phyloP scores from a whole-genome alignment of 1,140 invertebrate genomes.

The Drosophila bipectinata region DNA sequence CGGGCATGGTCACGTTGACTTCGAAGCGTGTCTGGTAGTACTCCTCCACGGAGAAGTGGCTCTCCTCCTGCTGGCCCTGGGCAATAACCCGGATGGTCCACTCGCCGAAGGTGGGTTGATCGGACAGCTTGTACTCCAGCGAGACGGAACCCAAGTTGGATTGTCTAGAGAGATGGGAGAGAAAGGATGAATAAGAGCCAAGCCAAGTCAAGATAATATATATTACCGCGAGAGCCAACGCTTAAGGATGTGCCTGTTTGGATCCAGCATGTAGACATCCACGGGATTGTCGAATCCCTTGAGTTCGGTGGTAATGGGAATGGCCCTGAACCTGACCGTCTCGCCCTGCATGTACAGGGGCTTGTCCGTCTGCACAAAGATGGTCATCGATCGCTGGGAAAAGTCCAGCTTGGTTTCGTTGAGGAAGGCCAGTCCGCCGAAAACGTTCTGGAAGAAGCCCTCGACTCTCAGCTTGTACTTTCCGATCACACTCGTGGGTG shows the following conservation, averaged over 20 bases:
- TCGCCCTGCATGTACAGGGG: conserved; percentile 97
- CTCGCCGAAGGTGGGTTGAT: conserved; percentile 95
- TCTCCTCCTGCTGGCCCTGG: conserved; percentile 93
- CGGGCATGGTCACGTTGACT: conserved; percentile 97
- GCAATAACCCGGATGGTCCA: conserved; percentile 96
- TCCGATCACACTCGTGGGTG: conserved; percentile 91
- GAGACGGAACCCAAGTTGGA: conserved; percentile 96
- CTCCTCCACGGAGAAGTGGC: conserved; percentile 95
- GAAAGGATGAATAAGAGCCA: background rate
- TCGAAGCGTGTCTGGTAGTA: conserved; percentile 97
- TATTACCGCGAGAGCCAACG: conserved; percentile 91
- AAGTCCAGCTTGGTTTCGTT: conserved; percentile 93
- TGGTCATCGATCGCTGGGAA: conserved; percentile 95
- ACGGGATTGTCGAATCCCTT: conserved; percentile 94
- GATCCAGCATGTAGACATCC: conserved; percentile 95
- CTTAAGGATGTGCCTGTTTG: conserved; percentile 92
- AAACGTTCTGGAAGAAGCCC: conserved; percentile 92
- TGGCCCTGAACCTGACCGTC: conserved; percentile 93
- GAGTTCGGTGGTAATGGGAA: conserved; percentile 95
- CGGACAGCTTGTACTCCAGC: conserved; percentile 94
- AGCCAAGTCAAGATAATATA: background rate
- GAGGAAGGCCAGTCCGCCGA: conserved; percentile 92
- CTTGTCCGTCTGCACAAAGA: conserved; percentile 97
- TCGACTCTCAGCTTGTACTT: conserved; percentile 94
- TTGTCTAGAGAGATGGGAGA: conserved; percentile 81